Evolutionary conservation across 92 coral and sea anemone genomes (phyloP).

Genomic region (Epizoanthus fatuus): DNA sequence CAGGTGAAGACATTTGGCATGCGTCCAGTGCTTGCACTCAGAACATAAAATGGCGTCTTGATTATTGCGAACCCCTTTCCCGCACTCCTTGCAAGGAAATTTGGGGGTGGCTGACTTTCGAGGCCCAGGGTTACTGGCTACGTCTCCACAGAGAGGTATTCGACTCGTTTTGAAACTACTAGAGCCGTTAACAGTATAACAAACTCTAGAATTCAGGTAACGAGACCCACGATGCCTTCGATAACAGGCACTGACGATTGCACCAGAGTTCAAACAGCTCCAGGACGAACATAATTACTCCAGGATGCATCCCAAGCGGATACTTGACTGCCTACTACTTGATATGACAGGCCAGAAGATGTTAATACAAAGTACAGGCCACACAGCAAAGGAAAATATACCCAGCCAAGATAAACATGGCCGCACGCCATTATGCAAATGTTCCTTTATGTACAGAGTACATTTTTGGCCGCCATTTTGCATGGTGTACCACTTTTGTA

Average conservation of each 20-base stretch:
- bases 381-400: neutral
- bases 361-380: neutral
- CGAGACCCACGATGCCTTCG: neutral
- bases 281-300: neutral
- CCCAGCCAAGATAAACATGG: neutral
- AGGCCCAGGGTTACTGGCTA: conserved; percentile 38
- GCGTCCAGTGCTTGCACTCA: conserved; percentile 41
- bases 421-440: neutral
- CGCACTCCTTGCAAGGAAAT: conserved; percentile 55
- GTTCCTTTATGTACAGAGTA: too few species aligned
- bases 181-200: neutral
- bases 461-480: too few species aligned
- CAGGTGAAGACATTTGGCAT: conserved; percentile 51
- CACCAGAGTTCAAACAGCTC: neutral
- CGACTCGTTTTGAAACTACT: conserved; percentile 45
- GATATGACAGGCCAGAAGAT: neutral
- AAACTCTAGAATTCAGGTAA: neutral
- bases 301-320: neutral
- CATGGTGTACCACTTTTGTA: too few species aligned
- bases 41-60: conserved; percentile 60
- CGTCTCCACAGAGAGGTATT: conserved; percentile 40
- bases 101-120: conserved; percentile 24
- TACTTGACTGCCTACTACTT: neutral
- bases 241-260: neutral
- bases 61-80: conserved; percentile 31